These are phyloP conservation scores for Conomelus anceps DNA, from an alignment of 2,888 invertebrate species.

Conservation along the genomic window DNA sequence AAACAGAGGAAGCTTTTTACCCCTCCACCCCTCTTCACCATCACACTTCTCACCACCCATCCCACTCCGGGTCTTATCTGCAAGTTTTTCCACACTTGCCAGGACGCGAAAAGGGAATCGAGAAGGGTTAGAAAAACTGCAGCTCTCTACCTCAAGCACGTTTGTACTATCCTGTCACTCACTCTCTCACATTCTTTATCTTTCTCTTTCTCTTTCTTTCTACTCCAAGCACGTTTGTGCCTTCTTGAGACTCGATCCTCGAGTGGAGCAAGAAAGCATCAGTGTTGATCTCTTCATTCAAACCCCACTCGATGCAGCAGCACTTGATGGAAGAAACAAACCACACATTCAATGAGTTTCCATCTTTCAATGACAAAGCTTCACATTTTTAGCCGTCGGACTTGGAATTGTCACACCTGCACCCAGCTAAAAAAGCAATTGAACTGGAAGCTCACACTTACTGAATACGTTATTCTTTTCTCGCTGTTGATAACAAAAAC, in stretches of 20 bases:
- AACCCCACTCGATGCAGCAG: background rate
- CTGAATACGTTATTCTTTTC: too few relatives aligned
- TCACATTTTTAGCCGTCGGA: background rate
- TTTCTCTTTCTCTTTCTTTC: background rate
- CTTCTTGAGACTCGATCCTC: background rate
- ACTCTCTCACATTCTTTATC: background rate
- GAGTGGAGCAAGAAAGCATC: background rate
- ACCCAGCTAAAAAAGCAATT: background rate
- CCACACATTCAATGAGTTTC: background rate
- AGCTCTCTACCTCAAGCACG: too few relatives aligned
- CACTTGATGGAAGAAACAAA: background rate
- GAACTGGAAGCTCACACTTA: too few relatives aligned
- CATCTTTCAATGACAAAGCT: background rate
- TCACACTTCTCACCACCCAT: background rate
- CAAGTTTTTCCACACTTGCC: background rate
- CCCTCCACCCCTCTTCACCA: background rate
- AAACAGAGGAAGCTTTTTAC: background rate
- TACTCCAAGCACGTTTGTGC: background rate
- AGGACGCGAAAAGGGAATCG: background rate
- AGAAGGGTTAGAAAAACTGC: background rate
- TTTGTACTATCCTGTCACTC: too few relatives aligned
- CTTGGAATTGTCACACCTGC: background rate
- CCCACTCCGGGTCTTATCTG: background rate
- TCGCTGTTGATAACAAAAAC: too few relatives aligned
- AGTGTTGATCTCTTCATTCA: background rate